These are phyloP conservation scores for Clinocottus analis DNA, from an alignment of 2,113 vertebrate species.

Conservation along the genomic window DNA sequence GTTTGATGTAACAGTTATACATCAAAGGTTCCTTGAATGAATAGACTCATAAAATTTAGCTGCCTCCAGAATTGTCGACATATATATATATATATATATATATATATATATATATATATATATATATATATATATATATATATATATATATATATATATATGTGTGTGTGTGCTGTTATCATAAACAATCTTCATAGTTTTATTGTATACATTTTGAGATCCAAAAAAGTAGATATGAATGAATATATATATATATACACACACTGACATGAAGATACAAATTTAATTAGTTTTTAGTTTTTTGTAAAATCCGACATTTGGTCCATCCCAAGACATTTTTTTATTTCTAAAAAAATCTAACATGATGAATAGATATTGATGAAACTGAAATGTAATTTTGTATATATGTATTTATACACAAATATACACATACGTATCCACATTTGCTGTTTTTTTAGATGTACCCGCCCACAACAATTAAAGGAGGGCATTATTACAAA, in stretches of 20 bases:
- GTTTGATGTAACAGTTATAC: too few species aligned
- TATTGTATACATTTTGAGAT: background rate
- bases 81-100: background rate
- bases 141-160: too few species aligned
- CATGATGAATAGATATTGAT: background rate
- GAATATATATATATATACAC: background rate
- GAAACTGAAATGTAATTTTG: too few species aligned
- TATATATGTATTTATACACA: too few species aligned
- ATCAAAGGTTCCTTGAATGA: background rate
- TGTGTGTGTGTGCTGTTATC: background rate
- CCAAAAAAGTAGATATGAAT: background rate
- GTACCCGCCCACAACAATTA: background rate
- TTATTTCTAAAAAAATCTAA: background rate
- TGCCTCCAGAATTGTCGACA: background rate
- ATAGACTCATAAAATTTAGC: background rate
- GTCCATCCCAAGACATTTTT: background rate
- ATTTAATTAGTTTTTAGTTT: background rate
- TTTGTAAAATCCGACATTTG: background rate
- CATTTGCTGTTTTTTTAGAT: background rate
- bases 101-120: too few species aligned
- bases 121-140: too few species aligned
- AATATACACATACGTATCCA: too few species aligned
- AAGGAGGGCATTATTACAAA: slow-evolving; percentile 10
- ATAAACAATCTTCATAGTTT: background rate
- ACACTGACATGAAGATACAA: background rate